These are phyloP conservation scores for Glaucidium brasilianum DNA, from an alignment of 2,113 vertebrate genomes.

Conservation along the genomic window DNA sequence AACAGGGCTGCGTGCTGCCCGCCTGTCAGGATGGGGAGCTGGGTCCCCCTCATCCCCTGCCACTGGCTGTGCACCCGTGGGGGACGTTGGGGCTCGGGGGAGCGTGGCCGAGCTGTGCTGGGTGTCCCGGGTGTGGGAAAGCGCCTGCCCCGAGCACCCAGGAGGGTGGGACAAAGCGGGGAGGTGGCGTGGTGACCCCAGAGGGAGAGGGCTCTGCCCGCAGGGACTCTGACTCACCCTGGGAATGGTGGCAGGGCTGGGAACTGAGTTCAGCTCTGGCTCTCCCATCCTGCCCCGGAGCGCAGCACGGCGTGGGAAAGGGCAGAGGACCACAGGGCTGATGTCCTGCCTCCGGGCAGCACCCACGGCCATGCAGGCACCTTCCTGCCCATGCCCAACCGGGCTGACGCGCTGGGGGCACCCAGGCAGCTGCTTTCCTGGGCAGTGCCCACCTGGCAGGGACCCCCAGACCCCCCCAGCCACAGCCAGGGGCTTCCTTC, in stretches of 20 bases:
- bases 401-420: rapidly evolving
- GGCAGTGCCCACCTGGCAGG: background rate
- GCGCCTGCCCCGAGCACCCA: rapidly evolving
- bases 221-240: slow-evolving; percentile 26
- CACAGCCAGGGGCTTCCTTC: background rate
- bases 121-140: rapidly evolving
- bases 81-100: background rate
- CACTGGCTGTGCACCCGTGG: rapidly evolving
- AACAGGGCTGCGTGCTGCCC: background rate
- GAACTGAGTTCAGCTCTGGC: background rate
- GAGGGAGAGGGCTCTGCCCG: background rate
- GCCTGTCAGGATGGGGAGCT: rapidly evolving
- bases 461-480: background rate
- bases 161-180: background rate
- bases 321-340: background rate
- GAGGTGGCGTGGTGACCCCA: background rate
- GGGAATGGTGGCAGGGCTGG: slow-evolving; percentile 32
- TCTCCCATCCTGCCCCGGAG: background rate
- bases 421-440: rapidly evolving
- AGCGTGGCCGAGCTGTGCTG: rapidly evolving
- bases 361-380: rapidly evolving
- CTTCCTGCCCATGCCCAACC: rapidly evolving
- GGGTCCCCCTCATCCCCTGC: background rate
- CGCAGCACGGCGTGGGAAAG: slow-evolving; percentile 19
- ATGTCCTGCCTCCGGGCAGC: background rate